A percentile compares a stretch with the other conserved stretches of the same genome.
phyloP scores from a whole-genome alignment of 2,797 vertebrate genomes.

The Phalloptychus januarius region DNA sequence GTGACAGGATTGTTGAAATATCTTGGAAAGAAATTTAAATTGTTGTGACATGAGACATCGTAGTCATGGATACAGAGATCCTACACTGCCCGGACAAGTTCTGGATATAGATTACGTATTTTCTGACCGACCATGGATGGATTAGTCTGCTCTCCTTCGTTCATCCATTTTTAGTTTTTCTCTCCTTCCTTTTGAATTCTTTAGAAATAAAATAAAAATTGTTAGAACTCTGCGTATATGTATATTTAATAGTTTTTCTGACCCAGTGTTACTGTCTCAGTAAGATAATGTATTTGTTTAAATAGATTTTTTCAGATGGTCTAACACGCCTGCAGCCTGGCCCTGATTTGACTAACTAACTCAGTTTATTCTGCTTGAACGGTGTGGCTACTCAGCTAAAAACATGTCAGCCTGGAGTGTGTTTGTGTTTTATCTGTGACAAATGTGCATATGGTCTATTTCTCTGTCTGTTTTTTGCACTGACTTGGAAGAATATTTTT shows the following conservation, averaged over 20 bases:
- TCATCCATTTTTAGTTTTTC: neutral
- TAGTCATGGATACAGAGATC: neutral
- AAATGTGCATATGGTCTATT: constrained; percentile 22
- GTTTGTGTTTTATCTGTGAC: constrained; percentile 25
- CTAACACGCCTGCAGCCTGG: constrained; percentile 48
- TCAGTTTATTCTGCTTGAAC: constrained; percentile 58
- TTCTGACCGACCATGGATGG: too few relatives aligned
- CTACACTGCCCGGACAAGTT: neutral
- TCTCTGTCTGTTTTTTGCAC: neutral
- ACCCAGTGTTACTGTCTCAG: constrained; percentile 34
- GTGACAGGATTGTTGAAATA: neutral
- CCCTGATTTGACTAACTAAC: constrained; percentile 28
- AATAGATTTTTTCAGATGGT: constrained; percentile 35
- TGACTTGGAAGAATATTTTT: neutral
- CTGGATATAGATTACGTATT: neutral
- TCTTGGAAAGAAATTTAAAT: neutral
- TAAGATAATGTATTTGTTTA: constrained; percentile 37
- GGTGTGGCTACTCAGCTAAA: constrained; percentile 49
- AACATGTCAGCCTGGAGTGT: constrained; percentile 32
- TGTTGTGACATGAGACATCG: neutral
- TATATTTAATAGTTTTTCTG: constrained; percentile 20
- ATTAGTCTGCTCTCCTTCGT: neutral
- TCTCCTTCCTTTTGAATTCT: neutral
- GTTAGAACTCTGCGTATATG: neutral
- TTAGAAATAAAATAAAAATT: neutral